Evolutionary conservation across 2,797 vertebrate genomes (phyloP).

Genomic region (Acanthiza pusilla): DNA sequence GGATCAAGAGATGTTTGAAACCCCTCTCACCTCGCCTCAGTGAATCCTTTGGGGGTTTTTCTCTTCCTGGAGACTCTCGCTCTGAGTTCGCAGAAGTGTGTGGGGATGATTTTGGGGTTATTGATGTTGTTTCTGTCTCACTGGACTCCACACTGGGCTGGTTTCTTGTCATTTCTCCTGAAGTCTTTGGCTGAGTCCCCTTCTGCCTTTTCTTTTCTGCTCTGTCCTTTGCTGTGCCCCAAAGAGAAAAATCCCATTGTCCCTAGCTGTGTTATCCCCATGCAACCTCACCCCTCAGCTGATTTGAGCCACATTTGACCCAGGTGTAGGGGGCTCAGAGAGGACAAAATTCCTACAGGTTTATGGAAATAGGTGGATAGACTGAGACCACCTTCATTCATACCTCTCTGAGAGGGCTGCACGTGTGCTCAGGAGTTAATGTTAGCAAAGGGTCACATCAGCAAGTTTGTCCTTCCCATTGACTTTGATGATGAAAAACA

Average conservation of each 20-base stretch:
- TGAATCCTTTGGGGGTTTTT: neutral
- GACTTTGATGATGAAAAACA: neutral
- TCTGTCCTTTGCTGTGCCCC: conserved; percentile 34
- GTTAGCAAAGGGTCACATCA: neutral
- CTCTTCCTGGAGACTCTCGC: neutral
- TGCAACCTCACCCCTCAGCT: neutral
- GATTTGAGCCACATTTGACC: neutral
- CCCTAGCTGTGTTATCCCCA: neutral
- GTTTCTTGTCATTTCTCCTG: neutral
- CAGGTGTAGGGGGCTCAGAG: neutral
- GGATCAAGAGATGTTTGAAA: neutral
- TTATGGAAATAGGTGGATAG: neutral
- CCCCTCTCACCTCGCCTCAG: conserved; percentile 43
- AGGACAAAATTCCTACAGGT: neutral
- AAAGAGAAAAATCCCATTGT: neutral
- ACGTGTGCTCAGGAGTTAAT: fast-evolving
- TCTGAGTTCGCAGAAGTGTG: fast-evolving
- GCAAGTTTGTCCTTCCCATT: neutral
- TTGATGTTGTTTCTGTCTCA: neutral
- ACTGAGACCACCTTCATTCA: neutral
- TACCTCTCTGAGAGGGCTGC: neutral
- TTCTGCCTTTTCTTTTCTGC: conserved; percentile 42
- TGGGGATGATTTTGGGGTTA: neutral
- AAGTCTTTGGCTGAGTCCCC: neutral
- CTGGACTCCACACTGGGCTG: neutral